Conservation (phyloP, 2,113 vertebrate genomes). For the Okapia johnstoni region DNA sequence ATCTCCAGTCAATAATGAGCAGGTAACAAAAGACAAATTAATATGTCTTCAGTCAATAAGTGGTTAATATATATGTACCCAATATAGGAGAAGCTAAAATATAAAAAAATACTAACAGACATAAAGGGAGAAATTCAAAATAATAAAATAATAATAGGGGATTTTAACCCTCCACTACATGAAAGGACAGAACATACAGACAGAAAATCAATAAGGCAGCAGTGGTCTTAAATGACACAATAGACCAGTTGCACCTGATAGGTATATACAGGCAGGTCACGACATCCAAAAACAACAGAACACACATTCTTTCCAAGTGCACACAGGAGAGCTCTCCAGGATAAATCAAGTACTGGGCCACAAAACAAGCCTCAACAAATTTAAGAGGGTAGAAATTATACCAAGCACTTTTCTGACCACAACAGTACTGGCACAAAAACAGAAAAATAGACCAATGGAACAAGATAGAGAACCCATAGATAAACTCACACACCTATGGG, state of each 20-base stretch:
- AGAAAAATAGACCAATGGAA: not conserved
- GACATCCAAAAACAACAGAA: not conserved
- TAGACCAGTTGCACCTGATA: not conserved
- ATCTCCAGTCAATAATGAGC: not conserved
- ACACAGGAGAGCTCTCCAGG: not conserved
- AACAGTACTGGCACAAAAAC: not conserved
- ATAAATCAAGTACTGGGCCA: not conserved
- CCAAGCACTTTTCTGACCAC: not conserved
- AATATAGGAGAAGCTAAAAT: not conserved
- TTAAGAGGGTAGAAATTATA: not conserved
- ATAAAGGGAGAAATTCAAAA: not conserved
- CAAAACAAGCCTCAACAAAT: not conserved
- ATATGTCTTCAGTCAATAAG: not conserved
- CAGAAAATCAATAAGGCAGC: not conserved
- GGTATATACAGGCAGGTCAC: not conserved
- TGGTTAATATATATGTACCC: not conserved
- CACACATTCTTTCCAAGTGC: not conserved
- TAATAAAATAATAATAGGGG: not conserved
- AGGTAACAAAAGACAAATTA: not conserved
- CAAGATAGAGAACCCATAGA: not conserved
- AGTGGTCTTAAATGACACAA: not conserved
- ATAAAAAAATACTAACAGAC: not conserved
- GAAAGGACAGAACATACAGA: not conserved
- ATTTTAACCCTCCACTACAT: not conserved
- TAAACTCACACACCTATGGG: not conserved